These are phyloP conservation scores for Bombus breviceps DNA, from an alignment of 1,140 invertebrate genomes.

Conservation along the genomic window DNA sequence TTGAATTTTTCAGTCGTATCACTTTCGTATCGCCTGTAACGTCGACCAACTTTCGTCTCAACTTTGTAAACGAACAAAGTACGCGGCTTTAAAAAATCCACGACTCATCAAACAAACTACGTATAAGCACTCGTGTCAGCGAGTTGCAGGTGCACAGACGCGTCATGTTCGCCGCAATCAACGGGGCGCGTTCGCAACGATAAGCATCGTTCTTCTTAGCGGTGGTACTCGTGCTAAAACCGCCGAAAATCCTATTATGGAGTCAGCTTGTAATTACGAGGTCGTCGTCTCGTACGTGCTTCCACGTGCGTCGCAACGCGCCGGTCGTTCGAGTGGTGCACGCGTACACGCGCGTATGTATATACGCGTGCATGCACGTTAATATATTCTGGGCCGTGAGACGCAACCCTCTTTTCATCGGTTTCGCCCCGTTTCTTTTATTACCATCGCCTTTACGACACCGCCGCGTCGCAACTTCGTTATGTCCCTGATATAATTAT, in stretches of 20 bases:
- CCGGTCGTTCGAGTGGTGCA: constrained; percentile 23
- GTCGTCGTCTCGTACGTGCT: constrained; percentile 53
- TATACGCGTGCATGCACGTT: constrained; percentile 28
- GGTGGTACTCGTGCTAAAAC: constrained; percentile 49
- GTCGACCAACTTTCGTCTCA: not conserved
- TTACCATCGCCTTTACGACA: constrained; percentile 13
- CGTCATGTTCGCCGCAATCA: not conserved
- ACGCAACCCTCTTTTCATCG: not conserved
- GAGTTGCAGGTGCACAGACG: not conserved
- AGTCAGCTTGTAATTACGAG: constrained; percentile 60
- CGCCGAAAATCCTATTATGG: constrained; percentile 63
- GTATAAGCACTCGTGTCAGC: not conserved
- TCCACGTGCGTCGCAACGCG: constrained; percentile 34
- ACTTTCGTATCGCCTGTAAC: not conserved
- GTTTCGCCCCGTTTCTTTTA: constrained; percentile 6
- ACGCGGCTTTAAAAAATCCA: not conserved
- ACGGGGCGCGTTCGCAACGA: constrained; percentile 27
- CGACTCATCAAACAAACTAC: not conserved
- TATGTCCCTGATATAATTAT: constrained; percentile 5
- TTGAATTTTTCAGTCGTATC: not conserved
- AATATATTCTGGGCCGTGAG: constrained; percentile 1
- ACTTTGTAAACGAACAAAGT: not conserved
- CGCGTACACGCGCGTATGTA: constrained; percentile 6
- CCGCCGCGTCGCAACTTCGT: not conserved
- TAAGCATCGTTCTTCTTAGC: constrained; percentile 38